Conservation (phyloP, 2,888 invertebrate species). For the Lithophane ornitopus region DNA sequence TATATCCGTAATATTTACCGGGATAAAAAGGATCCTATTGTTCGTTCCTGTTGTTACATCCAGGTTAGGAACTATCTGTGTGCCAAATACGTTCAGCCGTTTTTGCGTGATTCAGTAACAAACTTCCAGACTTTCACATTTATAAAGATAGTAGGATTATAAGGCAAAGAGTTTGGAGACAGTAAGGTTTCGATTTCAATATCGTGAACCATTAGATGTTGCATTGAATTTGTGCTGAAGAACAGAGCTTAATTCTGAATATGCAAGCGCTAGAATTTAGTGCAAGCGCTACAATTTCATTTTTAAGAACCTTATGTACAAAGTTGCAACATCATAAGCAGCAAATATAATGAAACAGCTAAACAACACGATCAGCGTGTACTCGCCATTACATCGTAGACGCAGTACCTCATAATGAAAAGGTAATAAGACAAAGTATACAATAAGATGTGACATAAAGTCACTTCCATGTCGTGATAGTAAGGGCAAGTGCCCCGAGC, state of each 20-base stretch:
- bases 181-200: neutral
- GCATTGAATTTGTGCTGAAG: neutral
- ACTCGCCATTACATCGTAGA: conserved; percentile 21
- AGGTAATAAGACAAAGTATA: conserved; percentile 63
- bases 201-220: neutral
- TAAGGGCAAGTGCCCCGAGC: conserved; percentile 72
- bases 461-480: conserved; percentile 73
- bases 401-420: conserved; percentile 47
- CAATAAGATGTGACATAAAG: conserved; percentile 73
- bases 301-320: neutral
- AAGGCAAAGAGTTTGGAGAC: neutral
- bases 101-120: no score
- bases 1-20: no score
- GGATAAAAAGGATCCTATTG: no score
- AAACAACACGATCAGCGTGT: conserved; percentile 13
- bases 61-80: no score
- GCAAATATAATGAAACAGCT: neutral
- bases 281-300: no score
- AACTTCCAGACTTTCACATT: no score
- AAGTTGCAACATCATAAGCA: neutral
- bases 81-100: no score
- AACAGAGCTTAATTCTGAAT: neutral
- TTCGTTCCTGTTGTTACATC: no score
- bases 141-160: no score
- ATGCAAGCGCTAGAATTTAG: neutral